Base-by-base conservation (phyloP, 2,888 invertebrate genomes). In the Chrysomela aeneicollis region DNA sequence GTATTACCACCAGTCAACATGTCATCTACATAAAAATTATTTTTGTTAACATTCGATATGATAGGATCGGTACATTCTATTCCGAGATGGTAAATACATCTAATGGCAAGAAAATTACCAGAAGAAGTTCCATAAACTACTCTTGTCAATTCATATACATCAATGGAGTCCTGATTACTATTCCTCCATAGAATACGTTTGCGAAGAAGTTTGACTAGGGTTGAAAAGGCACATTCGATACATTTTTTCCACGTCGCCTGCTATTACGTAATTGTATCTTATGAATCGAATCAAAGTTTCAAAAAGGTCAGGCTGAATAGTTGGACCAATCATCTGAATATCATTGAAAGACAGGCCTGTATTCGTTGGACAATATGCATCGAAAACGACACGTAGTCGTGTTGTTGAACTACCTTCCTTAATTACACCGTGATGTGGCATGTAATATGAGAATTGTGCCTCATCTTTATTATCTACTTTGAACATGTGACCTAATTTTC, bases 11-110 rank as follows among this genome's bases (percentile, higher is more conserved):
- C 61, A 15, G 18, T 61, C n/a, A 61, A 21, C 30, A 64, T 21
- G 10, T 57, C 47, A 26, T 64, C 64, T 10, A 64, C 64, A 42
- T 60, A 64, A 54, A 64, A 64, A 18, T 61, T 2, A 4, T 53
- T 26, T 19, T 57, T 61, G n/a, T 61, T 64, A 6, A 61, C 57
- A 6, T 57, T 46, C 9, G 61, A 32, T 4, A 49, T 35, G 6
- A 9, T 18, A n/a, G 50, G 47, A n/a, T 50, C 37, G 5, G 22
- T 30, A n/a, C 42, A 53, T 35, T 59, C 58, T 8, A 63, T 9
- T 9, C 58, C 58, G n/a, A 59, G 12, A 17, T 58, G 51, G 35
- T 51, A 63, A 1, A 63, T 32, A 57, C 61, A 64, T n/a, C 64
- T 17, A 35, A 64, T 61, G 10, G 57, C 61, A 9, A 57, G 49